These are phyloP conservation scores for Anneissia japonica DNA, from an alignment of 35 echinoderm and acorn worm species.

Conservation along the genomic window DNA sequence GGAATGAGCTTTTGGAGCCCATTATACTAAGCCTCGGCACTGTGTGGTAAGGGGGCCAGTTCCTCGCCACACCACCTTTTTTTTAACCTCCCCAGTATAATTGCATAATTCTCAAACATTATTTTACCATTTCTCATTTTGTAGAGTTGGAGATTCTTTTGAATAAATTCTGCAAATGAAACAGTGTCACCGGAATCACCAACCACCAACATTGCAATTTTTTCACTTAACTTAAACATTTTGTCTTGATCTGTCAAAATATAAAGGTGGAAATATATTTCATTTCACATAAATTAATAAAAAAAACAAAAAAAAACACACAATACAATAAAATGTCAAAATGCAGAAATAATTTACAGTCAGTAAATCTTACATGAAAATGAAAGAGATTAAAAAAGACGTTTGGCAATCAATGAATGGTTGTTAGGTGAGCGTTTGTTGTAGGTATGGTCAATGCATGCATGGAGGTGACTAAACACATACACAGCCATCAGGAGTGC, in stretches of 20 bases:
- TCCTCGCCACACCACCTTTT: no score
- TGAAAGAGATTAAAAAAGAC: background rate
- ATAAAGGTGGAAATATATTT: background rate
- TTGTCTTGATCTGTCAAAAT: slow-evolving; percentile 82
- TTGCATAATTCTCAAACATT: no score
- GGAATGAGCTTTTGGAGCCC: no score
- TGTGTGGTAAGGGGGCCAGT: no score
- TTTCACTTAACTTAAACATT: slow-evolving; percentile 88
- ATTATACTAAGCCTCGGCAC: no score
- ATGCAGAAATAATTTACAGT: background rate
- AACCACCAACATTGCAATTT: slow-evolving; percentile 77
- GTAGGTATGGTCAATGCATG: no score
- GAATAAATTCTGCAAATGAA: slow-evolving; percentile 93
- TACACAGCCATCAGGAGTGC: no score
- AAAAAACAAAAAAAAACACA: background rate
- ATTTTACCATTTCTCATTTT: slow-evolving; percentile 98
- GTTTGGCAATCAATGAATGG: background rate
- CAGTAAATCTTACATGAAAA: background rate
- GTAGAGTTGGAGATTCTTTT: slow-evolving; percentile 91
- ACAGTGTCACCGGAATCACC: slow-evolving; percentile 92
- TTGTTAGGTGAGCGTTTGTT: background rate
- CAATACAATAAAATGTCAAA: background rate
- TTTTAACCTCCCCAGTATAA: no score
- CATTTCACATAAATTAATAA: background rate
- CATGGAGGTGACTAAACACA: no score